phyloP scores from a whole-genome alignment of 2,113 vertebrate species.

The Gambusia affinis region DNA sequence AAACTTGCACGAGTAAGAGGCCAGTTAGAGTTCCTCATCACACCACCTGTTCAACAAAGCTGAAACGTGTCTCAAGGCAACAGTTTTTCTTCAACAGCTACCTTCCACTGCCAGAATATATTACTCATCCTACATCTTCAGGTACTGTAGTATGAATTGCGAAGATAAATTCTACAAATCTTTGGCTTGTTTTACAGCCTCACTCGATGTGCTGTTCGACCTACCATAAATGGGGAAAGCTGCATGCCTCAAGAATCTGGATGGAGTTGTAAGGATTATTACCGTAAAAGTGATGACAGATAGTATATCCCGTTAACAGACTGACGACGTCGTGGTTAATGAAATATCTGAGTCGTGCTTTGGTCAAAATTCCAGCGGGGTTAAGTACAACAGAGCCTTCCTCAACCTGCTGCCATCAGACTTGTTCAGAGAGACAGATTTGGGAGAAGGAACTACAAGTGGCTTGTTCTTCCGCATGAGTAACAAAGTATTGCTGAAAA shows the following conservation, averaged over 20 bases:
- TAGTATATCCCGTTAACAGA: neutral
- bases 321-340: neutral
- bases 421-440: neutral
- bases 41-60: slow-evolving; percentile 1
- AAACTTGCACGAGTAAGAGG: neutral
- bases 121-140: neutral
- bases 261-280: neutral
- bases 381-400: neutral
- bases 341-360: neutral
- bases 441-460: neutral
- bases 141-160: neutral
- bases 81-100: neutral
- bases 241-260: neutral
- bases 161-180: neutral
- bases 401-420: neutral
- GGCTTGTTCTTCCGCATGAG: neutral
- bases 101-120: neutral
- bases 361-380: neutral
- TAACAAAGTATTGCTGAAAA: neutral
- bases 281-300: neutral
- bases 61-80: neutral
- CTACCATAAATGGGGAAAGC: neutral
- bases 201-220: neutral
- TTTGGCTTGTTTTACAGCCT: neutral
- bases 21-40: neutral